Evolutionary conservation across 1,140 invertebrate species (phyloP), one percentile per base, ranked within the genome.

Genomic region (Bombus impatiens): DNA sequence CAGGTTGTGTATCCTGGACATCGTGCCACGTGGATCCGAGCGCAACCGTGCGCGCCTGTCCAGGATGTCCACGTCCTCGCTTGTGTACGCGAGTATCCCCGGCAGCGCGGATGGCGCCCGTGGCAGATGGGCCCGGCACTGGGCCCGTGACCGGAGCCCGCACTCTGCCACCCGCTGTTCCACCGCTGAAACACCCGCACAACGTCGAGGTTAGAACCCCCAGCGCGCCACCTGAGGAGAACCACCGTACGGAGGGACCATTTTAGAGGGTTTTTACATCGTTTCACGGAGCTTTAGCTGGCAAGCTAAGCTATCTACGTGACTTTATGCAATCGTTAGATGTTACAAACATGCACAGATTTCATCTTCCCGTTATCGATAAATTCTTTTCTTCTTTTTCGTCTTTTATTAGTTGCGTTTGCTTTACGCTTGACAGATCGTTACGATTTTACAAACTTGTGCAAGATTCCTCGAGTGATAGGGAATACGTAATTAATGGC

Each of bases 61-160:
- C 93, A 96, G 90, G 86, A 95, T 95, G 93, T 96, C 96, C 87
- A 96, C 95, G 93, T 96, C 96, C 91, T 95, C 95, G 90, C 92
- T 93, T 94, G 95, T 95, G 92, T 96, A 96, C 35, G 93, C 94
- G 93, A 95, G 93, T 89, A 94, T 94, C 92, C 82, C 91, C 92
- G 89, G 72, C 22, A 79, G 42, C 47, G 82, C 92, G 86, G 88
- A 84, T 71, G 88, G 89, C 87, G 59, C 79, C n/a, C 40, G 78
- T 65, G 84, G 76, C 89, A 82, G 89, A 81, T 84, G 93, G 76
- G 90, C 87, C 87, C 78, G 89, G 83, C 76, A 89, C 80, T 84
- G 92, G 84, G 62, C 88, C 86, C 74, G 93, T 67, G 71, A 91
- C 93, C 84, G 94, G 88, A 84, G 93, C 93, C 79, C 94, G 94